A percentile compares a stretch with the other conserved stretches of the same genome.
These are phyloP conservation scores for Acanthosepion lycidas DNA, from an alignment of 2,888 invertebrate species.

Conservation along the genomic window DNA sequence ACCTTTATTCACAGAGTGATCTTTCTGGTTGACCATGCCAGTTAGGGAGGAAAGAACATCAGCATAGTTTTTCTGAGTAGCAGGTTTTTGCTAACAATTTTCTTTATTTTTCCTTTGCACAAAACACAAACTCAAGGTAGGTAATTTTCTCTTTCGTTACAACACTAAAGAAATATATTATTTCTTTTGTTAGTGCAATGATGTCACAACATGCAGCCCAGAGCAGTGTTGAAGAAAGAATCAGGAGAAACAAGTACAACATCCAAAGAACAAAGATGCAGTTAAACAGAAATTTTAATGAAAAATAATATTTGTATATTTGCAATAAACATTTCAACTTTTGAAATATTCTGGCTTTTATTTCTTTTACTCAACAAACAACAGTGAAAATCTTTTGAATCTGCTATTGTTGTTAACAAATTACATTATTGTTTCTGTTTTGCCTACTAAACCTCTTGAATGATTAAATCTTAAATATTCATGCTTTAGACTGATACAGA, in stretches of 20 bases:
- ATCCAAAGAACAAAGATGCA: constrained; percentile 87
- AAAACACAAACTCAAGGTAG: no score
- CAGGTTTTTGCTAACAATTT: no score
- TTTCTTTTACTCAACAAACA: background rate
- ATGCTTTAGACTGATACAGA: no score
- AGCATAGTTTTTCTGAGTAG: no score
- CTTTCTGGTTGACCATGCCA: no score
- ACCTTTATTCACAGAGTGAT: no score
- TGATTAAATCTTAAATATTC: background rate
- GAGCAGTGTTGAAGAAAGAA: constrained; percentile 86
- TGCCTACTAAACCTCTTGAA: background rate
- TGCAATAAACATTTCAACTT: background rate
- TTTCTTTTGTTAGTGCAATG: constrained; percentile 78
- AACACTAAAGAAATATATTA: background rate
- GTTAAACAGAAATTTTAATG: constrained; percentile 89
- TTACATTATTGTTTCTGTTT: background rate
- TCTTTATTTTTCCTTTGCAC: no score
- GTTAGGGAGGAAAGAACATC: no score
- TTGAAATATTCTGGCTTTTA: background rate
- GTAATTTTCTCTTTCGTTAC: no score
- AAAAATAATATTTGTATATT: constrained; percentile 53
- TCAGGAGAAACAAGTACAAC: constrained; percentile 90
- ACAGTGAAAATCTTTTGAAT: background rate
- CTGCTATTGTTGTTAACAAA: background rate
- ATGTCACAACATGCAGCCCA: constrained; percentile 80